These are phyloP conservation scores for Coluber constrictor DNA, from an alignment of 2,797 vertebrate genomes.

Conservation along the genomic window DNA sequence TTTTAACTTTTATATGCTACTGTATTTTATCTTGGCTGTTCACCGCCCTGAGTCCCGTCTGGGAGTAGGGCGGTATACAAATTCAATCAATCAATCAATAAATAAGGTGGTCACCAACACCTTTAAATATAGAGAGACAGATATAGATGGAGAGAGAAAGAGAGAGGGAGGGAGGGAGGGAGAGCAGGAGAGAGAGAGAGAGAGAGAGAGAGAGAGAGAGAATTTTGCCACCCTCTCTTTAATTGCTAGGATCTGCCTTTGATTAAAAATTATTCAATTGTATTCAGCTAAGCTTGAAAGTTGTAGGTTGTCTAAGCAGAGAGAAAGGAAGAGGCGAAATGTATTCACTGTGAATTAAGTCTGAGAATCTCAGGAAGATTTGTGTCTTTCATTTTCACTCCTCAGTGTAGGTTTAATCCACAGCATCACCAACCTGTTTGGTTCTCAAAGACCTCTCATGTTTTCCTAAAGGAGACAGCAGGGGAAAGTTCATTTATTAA, in stretches of 20 bases:
- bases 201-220: too few relatives aligned
- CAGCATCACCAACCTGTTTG: not conserved
- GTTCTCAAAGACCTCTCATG: not conserved
- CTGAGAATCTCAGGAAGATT: not conserved
- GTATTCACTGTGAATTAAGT: not conserved
- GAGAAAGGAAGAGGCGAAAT: not conserved
- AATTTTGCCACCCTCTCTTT: not conserved
- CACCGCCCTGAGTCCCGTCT: too few relatives aligned
- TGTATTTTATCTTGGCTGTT: too few relatives aligned
- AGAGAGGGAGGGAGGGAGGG: rapidly evolving
- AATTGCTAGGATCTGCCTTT: not conserved
- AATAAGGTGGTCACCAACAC: too few relatives aligned
- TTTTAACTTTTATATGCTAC: too few relatives aligned
- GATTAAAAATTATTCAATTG: not conserved
- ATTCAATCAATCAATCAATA: too few relatives aligned
- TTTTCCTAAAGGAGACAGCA: too few relatives aligned
- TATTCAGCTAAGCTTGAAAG: not conserved
- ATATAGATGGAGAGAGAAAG: too few relatives aligned
- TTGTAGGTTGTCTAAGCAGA: not conserved
- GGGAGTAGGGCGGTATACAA: too few relatives aligned
- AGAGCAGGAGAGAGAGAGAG: too few relatives aligned
- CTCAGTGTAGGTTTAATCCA: not conserved
- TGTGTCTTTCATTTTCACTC: not conserved
- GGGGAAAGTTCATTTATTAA: not conserved
- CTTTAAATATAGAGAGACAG: too few relatives aligned